phyloP scores from a whole-genome alignment of 2,888 invertebrate genomes.

The Adelognathus sp. region DNA sequence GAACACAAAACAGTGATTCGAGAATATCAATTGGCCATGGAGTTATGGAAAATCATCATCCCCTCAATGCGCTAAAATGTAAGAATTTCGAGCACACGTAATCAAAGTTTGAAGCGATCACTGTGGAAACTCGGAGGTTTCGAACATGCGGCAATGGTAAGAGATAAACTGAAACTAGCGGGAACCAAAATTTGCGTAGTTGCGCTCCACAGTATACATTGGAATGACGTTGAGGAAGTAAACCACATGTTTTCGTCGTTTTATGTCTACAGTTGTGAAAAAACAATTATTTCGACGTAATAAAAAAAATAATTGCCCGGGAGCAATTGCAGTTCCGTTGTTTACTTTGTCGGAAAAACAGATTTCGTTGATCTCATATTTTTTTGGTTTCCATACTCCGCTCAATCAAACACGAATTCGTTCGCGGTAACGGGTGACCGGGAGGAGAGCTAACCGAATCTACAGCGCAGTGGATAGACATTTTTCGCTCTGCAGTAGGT shows the following conservation, averaged over 20 bases:
- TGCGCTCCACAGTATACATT: not conserved
- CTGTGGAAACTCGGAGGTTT: not conserved
- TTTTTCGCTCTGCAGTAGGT: not conserved
- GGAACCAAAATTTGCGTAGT: not conserved
- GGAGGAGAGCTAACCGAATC: not conserved
- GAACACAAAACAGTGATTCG: not conserved
- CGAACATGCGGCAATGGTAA: not conserved
- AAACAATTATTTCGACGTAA: slow-evolving; percentile 8
- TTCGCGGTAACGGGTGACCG: slow-evolving; percentile 11
- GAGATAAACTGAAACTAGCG: not conserved
- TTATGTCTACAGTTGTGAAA: not conserved
- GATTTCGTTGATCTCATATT: not conserved
- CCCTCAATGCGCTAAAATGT: not conserved
- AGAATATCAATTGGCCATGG: not conserved
- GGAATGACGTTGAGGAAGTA: not conserved
- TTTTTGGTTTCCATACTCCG: slow-evolving; percentile 1
- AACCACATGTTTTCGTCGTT: not conserved
- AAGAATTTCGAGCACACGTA: not conserved
- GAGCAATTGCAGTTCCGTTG: not conserved
- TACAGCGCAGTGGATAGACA: not conserved
- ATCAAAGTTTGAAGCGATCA: not conserved
- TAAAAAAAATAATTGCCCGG: slow-evolving; percentile 1
- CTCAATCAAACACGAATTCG: slow-evolving; percentile 56
- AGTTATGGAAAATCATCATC: not conserved
- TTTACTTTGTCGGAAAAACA: not conserved